These are phyloP conservation scores for Vulpes vulpes DNA, from an alignment of 2,113 vertebrate genomes.

Conservation along the genomic window DNA sequence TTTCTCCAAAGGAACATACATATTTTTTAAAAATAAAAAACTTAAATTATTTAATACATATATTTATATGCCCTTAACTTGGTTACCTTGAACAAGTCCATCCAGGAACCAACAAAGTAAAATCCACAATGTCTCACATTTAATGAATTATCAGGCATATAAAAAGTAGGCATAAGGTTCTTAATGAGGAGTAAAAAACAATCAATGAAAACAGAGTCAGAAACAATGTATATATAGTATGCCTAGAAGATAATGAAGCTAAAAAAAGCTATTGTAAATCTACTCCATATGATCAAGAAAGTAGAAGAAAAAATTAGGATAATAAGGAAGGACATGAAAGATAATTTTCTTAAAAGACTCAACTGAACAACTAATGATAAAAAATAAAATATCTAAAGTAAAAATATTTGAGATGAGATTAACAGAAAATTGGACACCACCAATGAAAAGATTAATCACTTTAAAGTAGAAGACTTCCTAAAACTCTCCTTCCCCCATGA, in stretches of 20 bases:
- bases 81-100: not conserved
- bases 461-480: not conserved
- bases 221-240: not conserved
- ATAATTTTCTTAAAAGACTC: not conserved
- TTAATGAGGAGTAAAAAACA: not conserved
- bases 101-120: not conserved
- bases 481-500: not conserved
- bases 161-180: not conserved
- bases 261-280: not conserved
- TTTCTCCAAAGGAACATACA: not conserved
- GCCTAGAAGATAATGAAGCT: not conserved
- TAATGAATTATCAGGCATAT: not conserved
- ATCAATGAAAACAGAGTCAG: not conserved
- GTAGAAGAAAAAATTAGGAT: not conserved
- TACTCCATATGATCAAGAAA: not conserved
- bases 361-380: not conserved
- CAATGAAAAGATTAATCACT: not conserved
- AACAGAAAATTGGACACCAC: not conserved
- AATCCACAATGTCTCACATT: not conserved
- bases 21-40: not conserved
- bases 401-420: not conserved
- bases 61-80: not conserved
- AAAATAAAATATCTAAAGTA: not conserved
- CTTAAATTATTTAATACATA: not conserved
- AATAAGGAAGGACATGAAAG: not conserved